Evolutionary conservation across 2,113 vertebrate genomes (phyloP).

Genomic region (Ellobius talpinus): DNA sequence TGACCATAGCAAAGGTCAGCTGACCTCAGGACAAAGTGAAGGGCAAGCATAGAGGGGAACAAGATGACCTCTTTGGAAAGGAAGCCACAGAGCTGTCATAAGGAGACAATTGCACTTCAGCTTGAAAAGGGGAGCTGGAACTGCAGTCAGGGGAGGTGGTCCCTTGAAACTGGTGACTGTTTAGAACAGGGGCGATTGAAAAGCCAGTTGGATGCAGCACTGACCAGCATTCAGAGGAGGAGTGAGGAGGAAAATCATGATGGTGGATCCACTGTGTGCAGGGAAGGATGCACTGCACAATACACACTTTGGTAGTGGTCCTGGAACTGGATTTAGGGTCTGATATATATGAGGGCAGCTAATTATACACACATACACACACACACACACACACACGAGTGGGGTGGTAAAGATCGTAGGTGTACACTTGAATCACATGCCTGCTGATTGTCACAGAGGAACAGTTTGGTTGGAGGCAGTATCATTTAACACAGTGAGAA

Average conservation of each 20-base stretch:
- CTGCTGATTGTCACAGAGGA: not conserved
- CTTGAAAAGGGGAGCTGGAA: not conserved
- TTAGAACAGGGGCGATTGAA: not conserved
- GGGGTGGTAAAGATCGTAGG: rapidly evolving
- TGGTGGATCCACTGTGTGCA: not conserved
- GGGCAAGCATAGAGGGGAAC: not conserved
- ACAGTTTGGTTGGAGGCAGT: not conserved
- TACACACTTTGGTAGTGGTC: not conserved
- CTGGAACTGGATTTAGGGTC: not conserved
- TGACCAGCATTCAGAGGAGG: not conserved
- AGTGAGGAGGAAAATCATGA: not conserved
- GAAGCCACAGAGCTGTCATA: not conserved
- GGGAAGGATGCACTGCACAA: not conserved
- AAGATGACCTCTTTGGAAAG: not conserved
- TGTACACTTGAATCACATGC: not conserved
- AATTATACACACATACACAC: not conserved
- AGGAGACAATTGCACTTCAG: not conserved
- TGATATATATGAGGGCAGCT: not conserved
- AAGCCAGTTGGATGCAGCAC: not conserved
- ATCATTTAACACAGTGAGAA: not conserved
- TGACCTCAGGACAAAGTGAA: rapidly evolving
- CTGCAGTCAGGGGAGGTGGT: not conserved
- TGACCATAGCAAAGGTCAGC: rapidly evolving
- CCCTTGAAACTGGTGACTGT: not conserved
- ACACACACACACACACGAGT: too few relatives aligned